Conservation (phyloP, 2,888 invertebrate genomes). For the Drosophila subquinaria region DNA sequence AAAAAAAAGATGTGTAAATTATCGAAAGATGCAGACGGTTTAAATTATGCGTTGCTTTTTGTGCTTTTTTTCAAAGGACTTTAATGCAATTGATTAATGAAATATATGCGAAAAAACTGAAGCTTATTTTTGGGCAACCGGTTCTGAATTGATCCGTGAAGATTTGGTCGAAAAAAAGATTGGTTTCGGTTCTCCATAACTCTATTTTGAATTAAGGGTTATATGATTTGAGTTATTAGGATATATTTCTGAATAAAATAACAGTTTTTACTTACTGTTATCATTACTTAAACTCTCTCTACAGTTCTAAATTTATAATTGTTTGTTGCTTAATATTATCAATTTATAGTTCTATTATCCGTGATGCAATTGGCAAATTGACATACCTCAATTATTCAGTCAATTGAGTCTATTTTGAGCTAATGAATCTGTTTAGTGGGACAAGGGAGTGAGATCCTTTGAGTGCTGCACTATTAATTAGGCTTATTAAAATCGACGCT, state of each 20-base stretch:
- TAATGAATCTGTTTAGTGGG: slow-evolving; percentile 50
- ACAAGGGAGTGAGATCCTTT: slow-evolving; percentile 37
- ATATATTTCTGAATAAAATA: no score
- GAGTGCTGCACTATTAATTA: slow-evolving; percentile 67
- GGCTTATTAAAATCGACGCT: slow-evolving; percentile 72
- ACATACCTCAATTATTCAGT: slow-evolving; percentile 20
- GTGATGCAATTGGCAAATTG: background rate
- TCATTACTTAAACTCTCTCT: background rate
- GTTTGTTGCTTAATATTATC: slow-evolving; percentile 1
- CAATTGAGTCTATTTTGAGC: slow-evolving; percentile 14
- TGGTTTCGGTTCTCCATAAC: no score
- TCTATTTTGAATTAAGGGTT: no score
- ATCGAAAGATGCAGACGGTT: slow-evolving; percentile 57
- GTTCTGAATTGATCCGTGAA: no score
- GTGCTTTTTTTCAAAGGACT: background rate
- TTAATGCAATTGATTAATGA: slow-evolving; percentile 9
- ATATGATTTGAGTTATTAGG: background rate
- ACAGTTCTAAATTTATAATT: background rate
- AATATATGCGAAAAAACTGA: background rate
- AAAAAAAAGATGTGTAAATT: slow-evolving; percentile 17
- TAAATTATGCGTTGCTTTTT: slow-evolving; percentile 56
- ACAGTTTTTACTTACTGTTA: no score
- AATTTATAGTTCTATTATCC: background rate
- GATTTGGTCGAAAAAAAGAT: background rate
- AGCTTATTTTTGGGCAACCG: background rate